Evolutionary conservation across 1,140 invertebrate species (phyloP), one percentile per base, ranked within the genome.

Genomic region (Stegodyphus mimosarum): DNA sequence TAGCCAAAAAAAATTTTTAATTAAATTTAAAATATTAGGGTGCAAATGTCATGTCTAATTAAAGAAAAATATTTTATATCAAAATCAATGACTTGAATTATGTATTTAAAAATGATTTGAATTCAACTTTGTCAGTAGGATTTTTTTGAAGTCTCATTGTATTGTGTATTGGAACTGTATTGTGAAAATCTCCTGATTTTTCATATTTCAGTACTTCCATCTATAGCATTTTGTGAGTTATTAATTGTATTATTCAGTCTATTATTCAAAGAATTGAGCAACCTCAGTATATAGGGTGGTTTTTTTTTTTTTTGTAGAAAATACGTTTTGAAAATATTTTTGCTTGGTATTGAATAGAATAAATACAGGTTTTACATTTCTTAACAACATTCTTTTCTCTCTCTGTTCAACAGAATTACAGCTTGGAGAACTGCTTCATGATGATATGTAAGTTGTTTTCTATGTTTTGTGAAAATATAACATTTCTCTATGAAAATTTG

Each of bases 351-450:
- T 60, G 55, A 60, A 5, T 60, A 2, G 2, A 60, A 60, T 9
- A 10, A 10, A 60, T 60, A 5, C 5, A 60, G 9, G 55, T 10
- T 60, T 9, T 60, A 60, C 1, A 9, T n/a, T n/a, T n/a, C 15
- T 10, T 60, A 15, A 10, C 15, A 60, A 60, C 5, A 5, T 60
- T 9, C 53, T 60, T 84, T 66, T 70, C 83, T 77, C 83, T 87
- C 52, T 89, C 89, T 88, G 53, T 87, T 83, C 50, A 33, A 33
- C 49, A 95, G 96, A 95, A 89, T 90, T 98, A 63, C 92, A 95
- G 88, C 91, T 98, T 64, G 97, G 96, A 17, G 96, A 98, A 91
- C 90, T 98, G 11, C 90, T 97, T 13, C 96, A 98, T 89, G 96
- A 98, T 93, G 94, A 95, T 75, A 90, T 95, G 18, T 97, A 85